Evolutionary conservation across 2,888 invertebrate species (phyloP), one percentile per base, ranked within the genome.

Genomic region (Cerastoderma edule): DNA sequence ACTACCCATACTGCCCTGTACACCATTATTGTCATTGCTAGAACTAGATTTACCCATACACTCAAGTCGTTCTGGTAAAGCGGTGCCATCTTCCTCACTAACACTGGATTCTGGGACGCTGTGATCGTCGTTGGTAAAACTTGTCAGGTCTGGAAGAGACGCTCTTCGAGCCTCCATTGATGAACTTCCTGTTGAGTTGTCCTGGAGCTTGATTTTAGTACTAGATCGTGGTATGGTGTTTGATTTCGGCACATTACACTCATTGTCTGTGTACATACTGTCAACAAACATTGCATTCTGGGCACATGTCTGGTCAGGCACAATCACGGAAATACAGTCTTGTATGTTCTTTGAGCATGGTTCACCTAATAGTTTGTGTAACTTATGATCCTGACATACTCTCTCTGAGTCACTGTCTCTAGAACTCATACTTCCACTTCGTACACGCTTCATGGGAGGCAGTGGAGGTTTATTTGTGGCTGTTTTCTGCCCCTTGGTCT

Each of bases 11-110:
- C 67, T 67, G 0, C 50, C 56, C 48, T 68, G 67, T 32, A 56
- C 33, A 48, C 65, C 68, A 32, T 67, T 67, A 57, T 77, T 77
- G 46, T 87, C 86, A 54, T 80, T 85, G 76, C 88, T 86, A 39
- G 87, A 86, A 39, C 86, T 88, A 57, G 89, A 89, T 70, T 87
- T 88, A 24, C 89, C 89, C n/a, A 85, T 85, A 32, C 85, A 80
- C 22, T 85, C 86, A 19, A 83, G 83, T 27, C 89, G 80, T 46
- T 87, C 87, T 6, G 81, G 73, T 39, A 84, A 56, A 27, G 83
- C 84, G 3, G 85, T 81, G 6, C 75, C 78, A 28, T 84, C 83
- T 66, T 82, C 78, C 5, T 79, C 81, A 70, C 77, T 82, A 1
- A 67, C 68, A 53, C 77, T 74, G 30, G 87, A 86, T 27, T 80